Evolutionary conservation across 2,797 vertebrate genomes (phyloP).

Genomic region (Sparus aurata): DNA sequence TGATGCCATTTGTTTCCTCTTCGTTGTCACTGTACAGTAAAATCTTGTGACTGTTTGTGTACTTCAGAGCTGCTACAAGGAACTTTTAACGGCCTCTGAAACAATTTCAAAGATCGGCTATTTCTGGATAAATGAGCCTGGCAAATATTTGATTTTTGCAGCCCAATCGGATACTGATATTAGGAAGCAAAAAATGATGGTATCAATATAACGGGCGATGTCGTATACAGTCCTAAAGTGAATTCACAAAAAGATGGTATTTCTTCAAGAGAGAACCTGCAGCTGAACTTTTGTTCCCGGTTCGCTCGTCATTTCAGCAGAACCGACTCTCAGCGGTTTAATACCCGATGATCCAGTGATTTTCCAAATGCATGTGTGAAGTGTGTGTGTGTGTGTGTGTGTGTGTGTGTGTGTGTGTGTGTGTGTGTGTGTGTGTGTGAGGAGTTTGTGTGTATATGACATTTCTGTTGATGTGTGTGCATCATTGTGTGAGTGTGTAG

Average conservation of each 20-base stretch:
- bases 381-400: conserved; percentile 29
- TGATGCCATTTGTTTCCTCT: no score
- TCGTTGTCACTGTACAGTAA: no score
- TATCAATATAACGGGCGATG: no score
- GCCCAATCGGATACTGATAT: no score
- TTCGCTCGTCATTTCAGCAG: conserved; percentile 20
- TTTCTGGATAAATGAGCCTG: no score
- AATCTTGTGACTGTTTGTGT: no score
- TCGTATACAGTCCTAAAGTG: no score
- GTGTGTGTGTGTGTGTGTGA: conserved; percentile 13
- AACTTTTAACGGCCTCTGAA: no score
- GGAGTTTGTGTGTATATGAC: conserved; percentile 15
- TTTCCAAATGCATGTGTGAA: conserved; percentile 17
- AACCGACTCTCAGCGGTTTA: conserved; percentile 14
- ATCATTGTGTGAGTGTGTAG: neutral
- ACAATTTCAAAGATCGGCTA: no score
- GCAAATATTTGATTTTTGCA: no score
- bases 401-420: conserved; percentile 8
- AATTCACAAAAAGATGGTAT: neutral
- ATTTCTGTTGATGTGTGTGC: neutral
- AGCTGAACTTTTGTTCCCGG: conserved; percentile 30
- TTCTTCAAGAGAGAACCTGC: neutral
- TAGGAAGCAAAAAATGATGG: no score
- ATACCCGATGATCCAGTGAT: conserved; percentile 10
- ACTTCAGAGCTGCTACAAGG: no score